These are phyloP conservation scores for human DNA, from an alignment of 2,113 vertebrate genomes.

Conservation along the genomic window GRCh38 chr3:60751001-60751500, in stretches of 20 bases:
- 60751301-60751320: not conserved
- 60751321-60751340: not conserved
- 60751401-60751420: not conserved
- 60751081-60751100: not conserved
- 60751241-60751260: not conserved
- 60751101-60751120: not conserved
- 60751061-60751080: not conserved
- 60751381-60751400: not conserved
- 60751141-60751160: not conserved
- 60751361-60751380: not conserved
- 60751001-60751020: not conserved
- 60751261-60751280: constrained; percentile 11
- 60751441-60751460: not conserved
- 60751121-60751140: not conserved
- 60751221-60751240: not conserved
- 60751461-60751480: not conserved
- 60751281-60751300: not conserved
- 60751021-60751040: not conserved
- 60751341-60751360: not conserved
- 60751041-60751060: not conserved
- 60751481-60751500: not conserved
- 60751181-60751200: not conserved
- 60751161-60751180: not conserved
- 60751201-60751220: not conserved
- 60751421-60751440: not conserved